Conservation (phyloP, 2,888 invertebrate genomes). For the Lissocephala sabroskyi region DNA sequence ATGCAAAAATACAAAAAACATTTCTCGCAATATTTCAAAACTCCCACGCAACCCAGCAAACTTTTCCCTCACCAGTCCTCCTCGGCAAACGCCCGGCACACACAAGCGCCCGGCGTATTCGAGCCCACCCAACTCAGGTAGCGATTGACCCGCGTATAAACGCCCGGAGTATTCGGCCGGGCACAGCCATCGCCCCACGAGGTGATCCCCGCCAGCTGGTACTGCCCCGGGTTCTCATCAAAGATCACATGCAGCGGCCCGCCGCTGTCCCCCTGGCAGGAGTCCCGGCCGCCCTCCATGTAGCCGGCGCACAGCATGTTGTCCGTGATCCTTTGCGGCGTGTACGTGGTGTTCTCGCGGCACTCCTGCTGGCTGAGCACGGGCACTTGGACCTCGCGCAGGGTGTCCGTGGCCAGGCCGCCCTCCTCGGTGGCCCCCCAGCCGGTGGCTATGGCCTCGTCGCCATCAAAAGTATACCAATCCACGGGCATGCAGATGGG, state of each 20-base stretch:
- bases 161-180: constrained; percentile 40
- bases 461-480: constrained; percentile 44
- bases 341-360: constrained; percentile 30
- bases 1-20: too few relatives aligned
- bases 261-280: constrained; percentile 44
- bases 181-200: constrained; percentile 51
- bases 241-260: constrained; percentile 35
- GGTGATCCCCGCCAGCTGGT: constrained; percentile 45
- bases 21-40: constrained; percentile 32
- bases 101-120: constrained; percentile 36
- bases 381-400: constrained; percentile 73
- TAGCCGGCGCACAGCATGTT: constrained; percentile 63
- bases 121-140: constrained; percentile 34
- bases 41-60: constrained; percentile 15
- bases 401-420: constrained; percentile 77
- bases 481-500: constrained; percentile 83
- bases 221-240: constrained; percentile 29
- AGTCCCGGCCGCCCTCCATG: constrained; percentile 26
- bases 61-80: constrained; percentile 30
- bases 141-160: constrained; percentile 44
- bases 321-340: constrained; percentile 45
- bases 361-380: constrained; percentile 37
- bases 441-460: constrained; percentile 77
- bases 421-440: constrained; percentile 83
- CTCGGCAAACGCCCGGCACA: constrained; percentile 20